Percentiles rank a stretch among this genome's conserved stretches.
Evolutionary conservation across 2,113 vertebrate genomes (phyloP).

Genomic region (Chloropsis cyanopogon): DNA sequence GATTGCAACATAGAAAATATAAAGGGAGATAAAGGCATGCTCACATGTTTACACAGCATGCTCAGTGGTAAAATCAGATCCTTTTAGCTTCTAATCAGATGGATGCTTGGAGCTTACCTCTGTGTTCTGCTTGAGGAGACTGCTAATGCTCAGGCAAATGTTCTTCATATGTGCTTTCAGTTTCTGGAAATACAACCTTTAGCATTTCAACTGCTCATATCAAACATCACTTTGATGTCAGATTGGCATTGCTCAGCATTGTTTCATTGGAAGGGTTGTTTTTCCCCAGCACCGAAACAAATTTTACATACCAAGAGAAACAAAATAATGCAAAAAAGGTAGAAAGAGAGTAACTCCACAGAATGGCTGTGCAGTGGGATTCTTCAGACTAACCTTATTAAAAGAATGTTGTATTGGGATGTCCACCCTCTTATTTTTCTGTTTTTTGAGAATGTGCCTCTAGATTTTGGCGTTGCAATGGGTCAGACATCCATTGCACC

Average conservation of each 20-base stretch:
- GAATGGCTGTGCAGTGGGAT: background rate
- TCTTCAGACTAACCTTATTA: background rate
- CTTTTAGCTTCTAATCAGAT: constrained; percentile 8
- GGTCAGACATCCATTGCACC: background rate
- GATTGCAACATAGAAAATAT: background rate
- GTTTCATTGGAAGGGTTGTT: background rate
- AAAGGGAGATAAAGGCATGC: background rate
- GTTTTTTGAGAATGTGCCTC: background rate
- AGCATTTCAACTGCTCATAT: constrained; percentile 1
- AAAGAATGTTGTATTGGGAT: background rate
- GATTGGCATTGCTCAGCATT: background rate
- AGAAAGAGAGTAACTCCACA: background rate
- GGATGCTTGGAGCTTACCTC: background rate
- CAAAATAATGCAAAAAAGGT: background rate
- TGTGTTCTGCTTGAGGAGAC: background rate
- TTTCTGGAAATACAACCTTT: constrained; percentile 28
- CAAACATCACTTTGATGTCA: constrained; percentile 21
- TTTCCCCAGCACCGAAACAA: background rate
- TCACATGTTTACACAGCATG: background rate
- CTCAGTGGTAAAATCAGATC: constrained; percentile 14
- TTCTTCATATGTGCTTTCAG: background rate
- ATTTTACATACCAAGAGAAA: constrained; percentile 11
- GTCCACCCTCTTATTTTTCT: background rate
- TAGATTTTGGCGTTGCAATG: background rate
- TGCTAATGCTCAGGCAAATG: background rate